phyloP scores from a whole-genome alignment of 2,888 invertebrate species.

The Alloplasta piceator region DNA sequence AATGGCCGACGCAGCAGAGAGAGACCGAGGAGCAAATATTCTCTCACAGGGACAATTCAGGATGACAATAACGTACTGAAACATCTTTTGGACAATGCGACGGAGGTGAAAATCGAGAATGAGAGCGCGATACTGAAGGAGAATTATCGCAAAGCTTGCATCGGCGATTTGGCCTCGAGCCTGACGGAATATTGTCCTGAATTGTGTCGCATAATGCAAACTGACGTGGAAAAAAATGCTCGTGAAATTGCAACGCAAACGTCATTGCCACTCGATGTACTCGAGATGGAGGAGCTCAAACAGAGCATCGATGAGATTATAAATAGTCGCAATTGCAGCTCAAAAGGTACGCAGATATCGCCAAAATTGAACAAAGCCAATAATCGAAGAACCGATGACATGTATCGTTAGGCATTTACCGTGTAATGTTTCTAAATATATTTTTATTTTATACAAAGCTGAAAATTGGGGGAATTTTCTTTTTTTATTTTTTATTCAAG shows the following conservation, averaged over 20 bases:
- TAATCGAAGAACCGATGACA: conserved; percentile 67
- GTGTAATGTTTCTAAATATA: conserved; percentile 50
- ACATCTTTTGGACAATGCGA: conserved; percentile 76
- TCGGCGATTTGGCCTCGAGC: conserved; percentile 78
- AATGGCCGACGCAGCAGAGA: conserved; percentile 73
- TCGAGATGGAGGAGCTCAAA: conserved; percentile 82
- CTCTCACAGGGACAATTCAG: conserved; percentile 68
- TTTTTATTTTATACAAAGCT: conserved; percentile 54
- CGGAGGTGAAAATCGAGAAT: conserved; percentile 72
- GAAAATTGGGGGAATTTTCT: conserved; percentile 23
- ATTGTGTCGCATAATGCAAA: conserved; percentile 74
- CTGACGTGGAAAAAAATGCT: conserved; percentile 72
- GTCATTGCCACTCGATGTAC: conserved; percentile 79
- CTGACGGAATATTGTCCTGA: conserved; percentile 78
- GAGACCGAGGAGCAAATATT: conserved; percentile 76
- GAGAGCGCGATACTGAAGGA: conserved; percentile 72
- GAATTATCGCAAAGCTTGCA: conserved; percentile 72
- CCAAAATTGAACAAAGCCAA: conserved; percentile 77
- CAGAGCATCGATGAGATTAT: conserved; percentile 81
- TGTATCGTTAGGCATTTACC: conserved; percentile 57
- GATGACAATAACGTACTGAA: conserved; percentile 77
- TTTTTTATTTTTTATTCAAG: conserved; percentile 7
- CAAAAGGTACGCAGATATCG: conserved; percentile 80
- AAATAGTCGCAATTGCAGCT: conserved; percentile 79
- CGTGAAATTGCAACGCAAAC: conserved; percentile 82